These are phyloP conservation scores for Epiblema foenella DNA, from an alignment of 2,888 invertebrate genomes.

Conservation along the genomic window DNA sequence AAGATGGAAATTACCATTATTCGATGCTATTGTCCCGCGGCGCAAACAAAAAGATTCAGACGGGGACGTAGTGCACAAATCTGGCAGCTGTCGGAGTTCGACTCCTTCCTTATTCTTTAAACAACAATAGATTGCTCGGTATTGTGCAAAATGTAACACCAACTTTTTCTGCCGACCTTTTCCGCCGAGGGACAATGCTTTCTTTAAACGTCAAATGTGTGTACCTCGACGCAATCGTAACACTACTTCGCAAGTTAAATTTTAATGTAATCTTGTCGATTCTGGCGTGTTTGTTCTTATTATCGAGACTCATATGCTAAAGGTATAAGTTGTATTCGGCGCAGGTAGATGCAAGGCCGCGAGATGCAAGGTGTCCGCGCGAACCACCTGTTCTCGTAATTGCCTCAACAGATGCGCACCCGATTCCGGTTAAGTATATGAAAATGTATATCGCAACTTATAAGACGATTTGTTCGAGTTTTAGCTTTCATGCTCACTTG, in stretches of 20 bases:
- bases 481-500: conserved; percentile 4
- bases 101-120: conserved; percentile 74
- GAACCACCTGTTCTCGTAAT: conserved; percentile 76
- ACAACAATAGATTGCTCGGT: conserved; percentile 70
- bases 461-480: conserved; percentile 40
- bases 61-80: conserved; percentile 81
- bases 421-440: conserved; percentile 46
- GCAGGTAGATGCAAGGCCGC: conserved; percentile 58
- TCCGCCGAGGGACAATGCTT: conserved; percentile 52
- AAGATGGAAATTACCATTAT: conserved; percentile 85
- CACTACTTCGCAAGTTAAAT: neutral
- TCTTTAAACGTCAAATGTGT: conserved; percentile 41
- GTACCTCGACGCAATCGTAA: conserved; percentile 29
- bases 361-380: conserved; percentile 75
- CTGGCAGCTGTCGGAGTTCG: conserved; percentile 76
- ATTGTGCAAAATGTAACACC: conserved; percentile 82
- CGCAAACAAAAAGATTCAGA: conserved; percentile 78
- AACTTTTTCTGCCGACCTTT: conserved; percentile 65
- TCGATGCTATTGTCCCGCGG: conserved; percentile 70
- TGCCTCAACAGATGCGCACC: conserved; percentile 79
- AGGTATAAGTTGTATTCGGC: conserved; percentile 17
- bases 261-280: conserved; percentile 8
- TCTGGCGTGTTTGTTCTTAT: conserved; percentile 38
- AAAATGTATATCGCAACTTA: conserved; percentile 29
- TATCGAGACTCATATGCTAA: conserved; percentile 27